Evolutionary conservation across 2,113 vertebrate species (phyloP), one percentile per base, ranked within the genome.

Genomic region (Typhlomys cinereus): DNA sequence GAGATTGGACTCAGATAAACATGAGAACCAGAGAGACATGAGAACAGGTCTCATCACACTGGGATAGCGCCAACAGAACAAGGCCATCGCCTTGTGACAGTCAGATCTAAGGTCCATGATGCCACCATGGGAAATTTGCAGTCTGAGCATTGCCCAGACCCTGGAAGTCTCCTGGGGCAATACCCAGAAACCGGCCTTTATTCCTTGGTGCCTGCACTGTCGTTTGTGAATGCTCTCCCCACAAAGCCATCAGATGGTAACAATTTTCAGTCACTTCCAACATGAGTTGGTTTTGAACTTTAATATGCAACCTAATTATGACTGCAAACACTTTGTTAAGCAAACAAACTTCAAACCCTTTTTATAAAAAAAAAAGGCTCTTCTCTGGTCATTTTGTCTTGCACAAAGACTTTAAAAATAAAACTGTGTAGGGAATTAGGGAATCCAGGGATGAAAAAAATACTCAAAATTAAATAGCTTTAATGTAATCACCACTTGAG

Each of bases 261-360:
- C 97, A 97, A 98, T 98, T 98, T 98, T 97, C 98, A 98, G 98
- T 97, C 97, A 98, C 98, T 98, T 97, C 98, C 98, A 98, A 97
- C 97, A 97, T 97, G 98, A 98, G 97, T 96, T 97, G 96, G 98
- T 98, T 98, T 98, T 98, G 98, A 98, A 98, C 98, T 98, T 98
- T 98, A 98, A 98, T 97, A 95, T 98, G 97, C 97, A 98, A 97
- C 97, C 97, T 97, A 98, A 98, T 97, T 96, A 96, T 95, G 97
- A 98, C 97, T 98, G 98, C 98, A 98, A 98, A 97, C 97, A 97
- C 98, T 98, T 98, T 97, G 97, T 97, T 98, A 97, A 96, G 97
- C 96, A 98, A 98, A 98, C 96, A 98, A 97, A 97, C 98, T 98
- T 98, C 98, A 98, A 98, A 98, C 97, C 95, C 96, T 96, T 97